Percentiles rank a stretch among this genome's conserved stretches.
Conservation (phyloP, 2,113 vertebrate genomes). For the Poeciliopsis prolifica region DNA sequence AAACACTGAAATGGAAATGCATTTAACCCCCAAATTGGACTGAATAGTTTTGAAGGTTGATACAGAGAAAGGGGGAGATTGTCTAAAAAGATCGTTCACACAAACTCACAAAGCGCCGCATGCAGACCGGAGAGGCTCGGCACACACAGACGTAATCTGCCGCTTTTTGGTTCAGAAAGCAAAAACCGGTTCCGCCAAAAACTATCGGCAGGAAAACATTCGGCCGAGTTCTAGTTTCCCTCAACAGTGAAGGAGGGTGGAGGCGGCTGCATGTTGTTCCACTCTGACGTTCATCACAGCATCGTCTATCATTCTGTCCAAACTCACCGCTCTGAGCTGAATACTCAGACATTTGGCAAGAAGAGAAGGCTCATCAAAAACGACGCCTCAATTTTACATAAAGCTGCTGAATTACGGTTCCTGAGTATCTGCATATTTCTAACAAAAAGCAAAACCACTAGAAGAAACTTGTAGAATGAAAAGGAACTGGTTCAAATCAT, state of each 20-base stretch:
- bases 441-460: no score
- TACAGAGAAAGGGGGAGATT: neutral
- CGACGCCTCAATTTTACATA: no score
- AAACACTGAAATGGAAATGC: slow-evolving; percentile 8
- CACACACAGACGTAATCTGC: slow-evolving; percentile 21
- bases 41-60: neutral
- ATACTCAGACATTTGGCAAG: neutral
- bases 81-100: neutral
- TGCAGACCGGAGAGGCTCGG: neutral
- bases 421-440: no score
- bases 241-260: slow-evolving; percentile 21
- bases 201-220: slow-evolving; percentile 14
- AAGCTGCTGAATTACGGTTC: no score
- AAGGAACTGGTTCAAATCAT: no score
- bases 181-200: slow-evolving; percentile 35
- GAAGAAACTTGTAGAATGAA: no score
- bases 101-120: neutral
- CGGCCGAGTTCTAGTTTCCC: slow-evolving; percentile 23
- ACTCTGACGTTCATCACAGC: slow-evolving; percentile 9
- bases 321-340: neutral
- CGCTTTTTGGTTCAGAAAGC: slow-evolving; percentile 41
- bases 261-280: slow-evolving; percentile 3
- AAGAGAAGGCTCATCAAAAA: no score
- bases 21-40: slow-evolving; percentile 3
- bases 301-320: neutral